Conservation (phyloP, 2,888 invertebrate species). For the Taphrorychus bicolor region DNA sequence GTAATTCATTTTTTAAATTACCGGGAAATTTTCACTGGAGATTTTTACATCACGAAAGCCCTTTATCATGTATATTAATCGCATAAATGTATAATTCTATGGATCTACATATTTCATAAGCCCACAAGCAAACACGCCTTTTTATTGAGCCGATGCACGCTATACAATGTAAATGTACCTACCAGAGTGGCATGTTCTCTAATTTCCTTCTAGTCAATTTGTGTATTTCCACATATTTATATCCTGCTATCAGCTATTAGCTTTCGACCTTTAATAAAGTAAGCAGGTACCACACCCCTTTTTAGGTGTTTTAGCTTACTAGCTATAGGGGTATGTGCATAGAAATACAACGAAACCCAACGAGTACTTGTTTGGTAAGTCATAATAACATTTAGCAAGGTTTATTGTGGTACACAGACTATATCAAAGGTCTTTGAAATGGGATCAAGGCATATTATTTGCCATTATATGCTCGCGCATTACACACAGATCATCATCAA, state of each 20-base stretch:
- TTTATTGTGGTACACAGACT: not conserved
- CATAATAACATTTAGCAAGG: no score
- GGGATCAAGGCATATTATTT: not conserved
- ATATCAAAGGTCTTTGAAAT: not conserved
- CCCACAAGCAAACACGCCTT: not conserved
- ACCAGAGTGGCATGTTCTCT: not conserved
- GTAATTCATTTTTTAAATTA: no score
- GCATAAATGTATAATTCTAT: no score
- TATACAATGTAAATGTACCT: not conserved
- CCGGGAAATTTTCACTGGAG: no score
- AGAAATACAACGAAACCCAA: not conserved
- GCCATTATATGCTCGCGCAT: not conserved
- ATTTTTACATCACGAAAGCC: no score
- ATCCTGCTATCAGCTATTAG: not conserved
- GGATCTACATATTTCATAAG: not conserved
- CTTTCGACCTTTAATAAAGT: not conserved
- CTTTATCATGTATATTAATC: not conserved
- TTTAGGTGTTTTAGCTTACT: not conserved
- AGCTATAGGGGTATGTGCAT: not conserved
- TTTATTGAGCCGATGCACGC: not conserved
- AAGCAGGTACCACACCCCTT: not conserved
- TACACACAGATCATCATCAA: no score
- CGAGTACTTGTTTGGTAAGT: no score
- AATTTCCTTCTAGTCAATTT: not conserved
- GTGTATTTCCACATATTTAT: not conserved